Evolutionary conservation across 92 coral and sea anemone species (phyloP).

Genomic region (Epizoanthus ramosus): DNA sequence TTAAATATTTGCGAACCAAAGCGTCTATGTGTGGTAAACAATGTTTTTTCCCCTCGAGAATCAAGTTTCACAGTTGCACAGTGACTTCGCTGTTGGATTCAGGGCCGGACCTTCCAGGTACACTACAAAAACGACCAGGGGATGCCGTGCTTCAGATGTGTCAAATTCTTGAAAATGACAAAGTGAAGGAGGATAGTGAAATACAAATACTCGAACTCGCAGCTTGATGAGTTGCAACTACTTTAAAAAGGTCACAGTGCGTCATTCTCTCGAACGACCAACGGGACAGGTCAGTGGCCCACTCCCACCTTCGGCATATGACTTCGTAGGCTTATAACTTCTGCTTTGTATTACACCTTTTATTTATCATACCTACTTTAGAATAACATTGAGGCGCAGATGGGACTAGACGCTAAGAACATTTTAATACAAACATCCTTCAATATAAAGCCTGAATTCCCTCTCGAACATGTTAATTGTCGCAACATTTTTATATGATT

Average conservation of each 20-base stretch:
- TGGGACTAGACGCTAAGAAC: too few relatives aligned
- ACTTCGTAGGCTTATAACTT: too few relatives aligned
- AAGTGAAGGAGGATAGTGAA: background rate
- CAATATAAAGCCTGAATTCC: too few relatives aligned
- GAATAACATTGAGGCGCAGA: too few relatives aligned
- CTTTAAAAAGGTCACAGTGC: background rate
- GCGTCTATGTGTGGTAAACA: constrained; percentile 23
- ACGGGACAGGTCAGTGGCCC: too few relatives aligned
- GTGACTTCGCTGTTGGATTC: constrained; percentile 32
- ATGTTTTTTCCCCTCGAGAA: constrained; percentile 35
- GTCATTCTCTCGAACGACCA: too few relatives aligned
- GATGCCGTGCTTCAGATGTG: constrained; percentile 33
- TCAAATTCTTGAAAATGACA: constrained; percentile 24
- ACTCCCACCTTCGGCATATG: too few relatives aligned
- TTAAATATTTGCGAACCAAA: constrained; percentile 2
- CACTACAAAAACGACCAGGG: constrained; percentile 13
- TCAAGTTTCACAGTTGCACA: constrained; percentile 30
- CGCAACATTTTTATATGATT: too few relatives aligned
- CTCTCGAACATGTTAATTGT: too few relatives aligned
- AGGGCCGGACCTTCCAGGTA: constrained; percentile 19
- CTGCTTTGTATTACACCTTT: too few relatives aligned
- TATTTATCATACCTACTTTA: too few relatives aligned
- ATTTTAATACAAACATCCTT: too few relatives aligned
- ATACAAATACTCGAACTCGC: background rate
- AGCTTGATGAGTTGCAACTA: background rate